Evolutionary conservation across 2,888 invertebrate species (phyloP).

Genomic region (Lysandra coridon): DNA sequence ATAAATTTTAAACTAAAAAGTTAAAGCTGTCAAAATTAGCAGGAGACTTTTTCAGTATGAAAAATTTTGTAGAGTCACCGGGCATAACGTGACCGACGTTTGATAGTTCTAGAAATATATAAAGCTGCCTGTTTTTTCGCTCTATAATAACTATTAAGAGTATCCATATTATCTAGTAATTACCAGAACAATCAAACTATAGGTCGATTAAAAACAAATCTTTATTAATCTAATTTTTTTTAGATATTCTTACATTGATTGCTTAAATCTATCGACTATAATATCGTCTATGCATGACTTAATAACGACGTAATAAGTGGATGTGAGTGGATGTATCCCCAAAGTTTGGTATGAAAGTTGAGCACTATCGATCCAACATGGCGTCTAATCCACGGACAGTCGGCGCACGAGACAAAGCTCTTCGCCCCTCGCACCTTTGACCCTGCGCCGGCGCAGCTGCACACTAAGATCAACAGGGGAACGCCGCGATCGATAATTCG

Average conservation of each 20-base stretch:
- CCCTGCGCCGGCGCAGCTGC: constrained; percentile 75
- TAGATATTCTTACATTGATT: background rate
- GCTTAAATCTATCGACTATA: background rate
- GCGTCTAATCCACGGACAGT: constrained; percentile 56
- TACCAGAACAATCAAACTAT: background rate
- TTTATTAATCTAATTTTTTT: background rate
- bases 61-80: background rate
- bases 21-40: background rate
- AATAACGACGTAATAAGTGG: background rate
- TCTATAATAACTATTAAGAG: too few relatives aligned
- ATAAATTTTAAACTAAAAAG: background rate
- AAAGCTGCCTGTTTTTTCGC: background rate
- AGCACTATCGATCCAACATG: constrained; percentile 57
- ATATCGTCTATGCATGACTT: background rate
- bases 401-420: constrained; percentile 61
- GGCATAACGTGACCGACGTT: background rate
- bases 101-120: background rate
- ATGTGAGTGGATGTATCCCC: constrained; percentile 15
- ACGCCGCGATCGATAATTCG: constrained; percentile 63
- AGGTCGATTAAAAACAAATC: too few relatives aligned
- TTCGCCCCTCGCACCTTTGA: constrained; percentile 67
- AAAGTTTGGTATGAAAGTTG: constrained; percentile 3
- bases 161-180: too few relatives aligned
- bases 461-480: constrained; percentile 66
- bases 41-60: background rate